Percentiles rank a stretch among this genome's conserved stretches.
Evolutionary conservation across 2,113 vertebrate species (phyloP).

Genomic region (Menura novaehollandiae): DNA sequence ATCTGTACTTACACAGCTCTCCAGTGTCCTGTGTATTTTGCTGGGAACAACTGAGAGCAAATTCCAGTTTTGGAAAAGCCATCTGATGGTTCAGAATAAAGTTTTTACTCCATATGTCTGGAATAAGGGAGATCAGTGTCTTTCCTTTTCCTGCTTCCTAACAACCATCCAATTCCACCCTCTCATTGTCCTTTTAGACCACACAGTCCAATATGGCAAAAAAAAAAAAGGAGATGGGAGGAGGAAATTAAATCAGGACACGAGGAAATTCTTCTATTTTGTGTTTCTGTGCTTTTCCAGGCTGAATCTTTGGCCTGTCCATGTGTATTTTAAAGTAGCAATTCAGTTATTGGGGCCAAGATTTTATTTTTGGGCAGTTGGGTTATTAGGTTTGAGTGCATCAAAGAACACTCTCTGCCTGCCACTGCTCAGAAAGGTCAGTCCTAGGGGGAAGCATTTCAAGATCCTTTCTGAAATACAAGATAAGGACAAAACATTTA

Average conservation of each 20-base stretch:
- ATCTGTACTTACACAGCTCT: rapidly evolving
- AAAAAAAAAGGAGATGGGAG: not conserved
- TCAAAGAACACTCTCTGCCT: not conserved
- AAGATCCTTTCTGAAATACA: not conserved
- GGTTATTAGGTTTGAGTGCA: not conserved
- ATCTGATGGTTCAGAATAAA: not conserved
- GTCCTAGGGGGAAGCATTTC: not conserved
- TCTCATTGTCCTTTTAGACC: not conserved
- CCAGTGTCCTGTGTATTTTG: not conserved
- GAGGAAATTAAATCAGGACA: not conserved
- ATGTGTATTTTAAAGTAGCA: not conserved
- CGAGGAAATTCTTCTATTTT: not conserved
- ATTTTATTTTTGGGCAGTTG: not conserved
- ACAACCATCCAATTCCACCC: not conserved
- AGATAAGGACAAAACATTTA: not conserved
- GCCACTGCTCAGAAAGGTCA: not conserved
- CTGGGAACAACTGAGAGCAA: not conserved
- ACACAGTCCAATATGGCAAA: no score
- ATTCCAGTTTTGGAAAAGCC: not conserved
- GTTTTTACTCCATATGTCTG: not conserved
- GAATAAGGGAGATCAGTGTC: not conserved
- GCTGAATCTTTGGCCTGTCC: not conserved
- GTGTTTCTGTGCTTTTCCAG: not conserved
- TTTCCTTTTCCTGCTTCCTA: not conserved
- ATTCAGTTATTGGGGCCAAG: not conserved